A percentile compares a stretch with the other conserved stretches of the same genome.
Conservation (phyloP, 35 echinoderm and acorn worm species). For the Apostichopus parvimensis region DNA sequence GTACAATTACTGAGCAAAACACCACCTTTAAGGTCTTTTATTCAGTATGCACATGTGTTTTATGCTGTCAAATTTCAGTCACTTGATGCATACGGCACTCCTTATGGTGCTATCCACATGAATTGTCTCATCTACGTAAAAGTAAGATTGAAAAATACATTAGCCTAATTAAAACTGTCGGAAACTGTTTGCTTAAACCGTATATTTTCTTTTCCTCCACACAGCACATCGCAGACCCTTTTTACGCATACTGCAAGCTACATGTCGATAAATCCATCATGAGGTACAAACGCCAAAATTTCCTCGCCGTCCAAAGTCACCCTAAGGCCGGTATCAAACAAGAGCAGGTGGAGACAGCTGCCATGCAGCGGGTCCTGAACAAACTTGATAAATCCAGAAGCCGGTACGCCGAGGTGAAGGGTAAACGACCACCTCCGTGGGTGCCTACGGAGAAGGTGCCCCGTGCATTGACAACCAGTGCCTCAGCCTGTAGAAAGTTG, state of each 20-base stretch:
- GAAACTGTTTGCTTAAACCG: too few relatives aligned
- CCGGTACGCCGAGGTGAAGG: constrained; percentile 23
- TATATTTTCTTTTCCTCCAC: not conserved
- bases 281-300: constrained; percentile 88
- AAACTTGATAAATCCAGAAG: constrained; percentile 74
- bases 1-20: too few relatives aligned
- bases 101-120: too few relatives aligned
- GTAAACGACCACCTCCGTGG: constrained; percentile 76
- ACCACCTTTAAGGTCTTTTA: too few relatives aligned
- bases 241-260: constrained; percentile 98
- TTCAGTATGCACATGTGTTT: too few relatives aligned
- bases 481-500: constrained; percentile 84
- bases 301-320: constrained; percentile 84
- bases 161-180: too few relatives aligned
- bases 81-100: too few relatives aligned
- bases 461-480: constrained; percentile 80
- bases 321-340: constrained; percentile 49
- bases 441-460: constrained; percentile 82
- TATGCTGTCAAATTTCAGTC: too few relatives aligned
- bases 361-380: constrained; percentile 46
- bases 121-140: too few relatives aligned
- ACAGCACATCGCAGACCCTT: constrained; percentile 98
- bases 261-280: constrained; percentile 90
- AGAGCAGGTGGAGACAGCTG: constrained; percentile 48
- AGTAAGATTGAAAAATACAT: too few relatives aligned